Evolutionary conservation across 2,113 vertebrate species (phyloP).

Genomic region (Felis chaus): DNA sequence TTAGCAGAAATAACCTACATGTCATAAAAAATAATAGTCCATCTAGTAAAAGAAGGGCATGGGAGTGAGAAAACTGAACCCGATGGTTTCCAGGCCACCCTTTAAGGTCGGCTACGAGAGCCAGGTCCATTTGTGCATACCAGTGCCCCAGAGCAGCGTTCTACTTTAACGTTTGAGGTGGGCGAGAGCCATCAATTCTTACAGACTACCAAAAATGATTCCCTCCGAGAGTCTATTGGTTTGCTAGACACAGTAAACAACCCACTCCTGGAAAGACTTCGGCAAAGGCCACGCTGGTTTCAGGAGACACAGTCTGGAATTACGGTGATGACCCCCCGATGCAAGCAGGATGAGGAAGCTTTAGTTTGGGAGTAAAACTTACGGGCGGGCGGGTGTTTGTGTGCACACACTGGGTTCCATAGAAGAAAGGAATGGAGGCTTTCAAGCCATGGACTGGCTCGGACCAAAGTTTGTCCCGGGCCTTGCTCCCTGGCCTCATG

Average conservation of each 20-base stretch:
- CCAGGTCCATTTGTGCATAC: slow-evolving; percentile 20
- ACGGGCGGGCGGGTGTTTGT: not conserved
- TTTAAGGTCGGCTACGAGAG: slow-evolving; percentile 62
- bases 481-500: not conserved
- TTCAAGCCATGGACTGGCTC: slow-evolving; percentile 36
- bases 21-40: slow-evolving; percentile 69
- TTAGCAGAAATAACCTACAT: slow-evolving; percentile 68
- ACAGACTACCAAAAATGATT: slow-evolving; percentile 30
- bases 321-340: slow-evolving; percentile 28
- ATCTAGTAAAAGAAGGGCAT: slow-evolving; percentile 57
- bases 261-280: slow-evolving; percentile 75
- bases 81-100: slow-evolving; percentile 64
- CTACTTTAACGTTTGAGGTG: slow-evolving; percentile 54
- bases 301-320: slow-evolving; percentile 65
- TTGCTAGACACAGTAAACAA: slow-evolving; percentile 74
- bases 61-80: slow-evolving; percentile 68
- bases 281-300: slow-evolving; percentile 79
- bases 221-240: slow-evolving; percentile 49
- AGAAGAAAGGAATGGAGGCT: slow-evolving; percentile 71
- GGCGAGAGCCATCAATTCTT: slow-evolving; percentile 52
- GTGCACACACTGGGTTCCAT: slow-evolving; percentile 38
- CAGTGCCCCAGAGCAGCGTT: not conserved
- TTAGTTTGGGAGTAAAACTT: slow-evolving; percentile 28
- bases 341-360: slow-evolving; percentile 46
- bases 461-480: not conserved